A percentile compares a stretch with the other conserved stretches of the same genome.
Conservation (phyloP, 1,140 invertebrate genomes). For the Scylla paramamosain region DNA sequence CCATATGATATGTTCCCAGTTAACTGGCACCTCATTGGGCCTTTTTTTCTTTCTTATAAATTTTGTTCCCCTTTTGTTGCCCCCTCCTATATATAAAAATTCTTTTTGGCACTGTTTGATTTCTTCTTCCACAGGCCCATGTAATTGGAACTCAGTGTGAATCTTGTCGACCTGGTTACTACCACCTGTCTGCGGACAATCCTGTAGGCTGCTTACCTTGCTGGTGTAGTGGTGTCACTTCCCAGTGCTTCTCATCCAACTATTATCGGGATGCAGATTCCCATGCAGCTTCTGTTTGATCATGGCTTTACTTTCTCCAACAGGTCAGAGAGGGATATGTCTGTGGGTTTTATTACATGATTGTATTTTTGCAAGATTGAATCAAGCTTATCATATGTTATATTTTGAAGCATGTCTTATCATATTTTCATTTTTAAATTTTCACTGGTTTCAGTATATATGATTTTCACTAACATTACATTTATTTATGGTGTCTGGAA, state of each 20-base stretch:
- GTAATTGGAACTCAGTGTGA: conserved; percentile 90
- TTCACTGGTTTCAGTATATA: no score
- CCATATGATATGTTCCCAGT: no score
- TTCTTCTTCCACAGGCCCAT: conserved; percentile 83
- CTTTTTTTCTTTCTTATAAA: no score
- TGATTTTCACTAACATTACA: not conserved
- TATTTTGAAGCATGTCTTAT: no score
- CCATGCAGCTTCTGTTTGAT: conserved; percentile 83
- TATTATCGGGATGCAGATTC: conserved; percentile 86
- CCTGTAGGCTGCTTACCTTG: conserved; percentile 92
- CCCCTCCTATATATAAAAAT: no score
- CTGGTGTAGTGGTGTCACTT: conserved; percentile 94
- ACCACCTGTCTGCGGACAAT: conserved; percentile 88
- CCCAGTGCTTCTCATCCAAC: conserved; percentile 86
- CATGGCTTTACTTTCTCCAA: conserved; percentile 87
- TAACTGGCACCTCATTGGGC: no score
- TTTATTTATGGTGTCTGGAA: not conserved
- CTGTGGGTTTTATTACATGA: not conserved
- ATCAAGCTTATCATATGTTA: no score
- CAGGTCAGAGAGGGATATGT: conserved; percentile 79
- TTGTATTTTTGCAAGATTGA: no score
- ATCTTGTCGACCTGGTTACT: conserved; percentile 90
- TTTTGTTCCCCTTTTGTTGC: no score
- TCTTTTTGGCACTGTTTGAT: not conserved
- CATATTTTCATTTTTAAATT: no score